Conservation (phyloP, 2,113 vertebrate species). For the Brachionichthys hirsutus region DNA sequence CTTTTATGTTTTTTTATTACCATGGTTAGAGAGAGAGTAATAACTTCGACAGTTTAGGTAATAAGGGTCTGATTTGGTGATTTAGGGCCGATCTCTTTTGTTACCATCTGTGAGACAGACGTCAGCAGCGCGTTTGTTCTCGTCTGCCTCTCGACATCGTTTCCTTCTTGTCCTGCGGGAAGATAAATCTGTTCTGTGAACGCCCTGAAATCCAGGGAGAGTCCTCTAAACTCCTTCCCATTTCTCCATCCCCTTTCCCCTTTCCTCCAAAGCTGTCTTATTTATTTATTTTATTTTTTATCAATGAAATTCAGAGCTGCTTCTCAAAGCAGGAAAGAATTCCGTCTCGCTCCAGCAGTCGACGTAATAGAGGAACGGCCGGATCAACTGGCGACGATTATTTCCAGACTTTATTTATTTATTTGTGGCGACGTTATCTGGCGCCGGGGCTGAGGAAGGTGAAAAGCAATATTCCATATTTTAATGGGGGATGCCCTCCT, state of each 20-base stretch:
- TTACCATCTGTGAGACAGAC: slow-evolving; percentile 7
- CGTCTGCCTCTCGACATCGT: not conserved
- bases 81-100: slow-evolving; percentile 22
- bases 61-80: slow-evolving; percentile 17
- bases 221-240: too few relatives aligned
- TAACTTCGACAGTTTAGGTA: slow-evolving; percentile 33
- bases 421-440: slow-evolving; percentile 66
- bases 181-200: too few relatives aligned
- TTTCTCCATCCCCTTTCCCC: slow-evolving; percentile 1
- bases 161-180: too few relatives aligned
- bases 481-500: slow-evolving; percentile 54
- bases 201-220: too few relatives aligned
- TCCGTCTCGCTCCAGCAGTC: slow-evolving; percentile 68
- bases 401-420: slow-evolving; percentile 70
- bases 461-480: slow-evolving; percentile 67
- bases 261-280: slow-evolving; percentile 7
- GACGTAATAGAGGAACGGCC: slow-evolving; percentile 74
- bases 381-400: slow-evolving; percentile 63
- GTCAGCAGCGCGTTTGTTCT: not conserved
- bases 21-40: slow-evolving; percentile 16
- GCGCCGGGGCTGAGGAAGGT: slow-evolving; percentile 18
- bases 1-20: slow-evolving; percentile 30
- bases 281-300: slow-evolving; percentile 34
- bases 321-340: slow-evolving; percentile 67
- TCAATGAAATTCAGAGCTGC: slow-evolving; percentile 64